These are phyloP conservation scores for Basileuterus tristriatus DNA, from an alignment of 2,797 vertebrate genomes.

Conservation along the genomic window DNA sequence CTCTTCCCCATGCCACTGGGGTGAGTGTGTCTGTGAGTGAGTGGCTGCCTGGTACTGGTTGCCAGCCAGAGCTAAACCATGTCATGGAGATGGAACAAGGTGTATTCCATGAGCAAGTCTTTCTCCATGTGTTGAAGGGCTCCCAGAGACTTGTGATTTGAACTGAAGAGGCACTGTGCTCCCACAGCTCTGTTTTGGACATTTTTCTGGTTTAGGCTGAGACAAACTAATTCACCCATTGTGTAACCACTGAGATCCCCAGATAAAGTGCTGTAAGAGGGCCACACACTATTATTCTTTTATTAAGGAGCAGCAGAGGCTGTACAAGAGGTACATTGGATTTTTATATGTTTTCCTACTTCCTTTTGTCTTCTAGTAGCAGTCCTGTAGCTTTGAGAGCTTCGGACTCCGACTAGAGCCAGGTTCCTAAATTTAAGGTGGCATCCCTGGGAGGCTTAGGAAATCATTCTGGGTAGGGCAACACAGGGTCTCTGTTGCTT, in stretches of 20 bases:
- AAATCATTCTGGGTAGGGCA: not conserved
- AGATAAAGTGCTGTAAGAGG: constrained; percentile 9
- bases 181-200: constrained; percentile 9
- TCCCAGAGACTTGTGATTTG: not conserved
- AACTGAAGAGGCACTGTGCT: not conserved
- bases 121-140: not conserved
- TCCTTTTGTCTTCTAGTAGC: constrained; percentile 40
- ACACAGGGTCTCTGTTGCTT: accelerated
- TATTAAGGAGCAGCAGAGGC: not conserved
- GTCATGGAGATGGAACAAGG: not conserved
- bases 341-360: constrained; percentile 41
- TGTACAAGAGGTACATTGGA: constrained; percentile 7
- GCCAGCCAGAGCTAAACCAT: not conserved
- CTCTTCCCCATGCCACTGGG: not conserved
- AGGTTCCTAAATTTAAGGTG: constrained; percentile 29
- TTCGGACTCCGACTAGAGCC: not conserved
- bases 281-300: not conserved
- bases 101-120: not conserved
- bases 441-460: not conserved
- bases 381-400: constrained; percentile 36
- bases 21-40: not conserved
- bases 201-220: not conserved
- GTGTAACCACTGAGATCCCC: not conserved
- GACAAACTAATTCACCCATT: not conserved
- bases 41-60: not conserved